Conservation (phyloP, 2,888 invertebrate species). For the Cheilosia vulpina region DNA sequence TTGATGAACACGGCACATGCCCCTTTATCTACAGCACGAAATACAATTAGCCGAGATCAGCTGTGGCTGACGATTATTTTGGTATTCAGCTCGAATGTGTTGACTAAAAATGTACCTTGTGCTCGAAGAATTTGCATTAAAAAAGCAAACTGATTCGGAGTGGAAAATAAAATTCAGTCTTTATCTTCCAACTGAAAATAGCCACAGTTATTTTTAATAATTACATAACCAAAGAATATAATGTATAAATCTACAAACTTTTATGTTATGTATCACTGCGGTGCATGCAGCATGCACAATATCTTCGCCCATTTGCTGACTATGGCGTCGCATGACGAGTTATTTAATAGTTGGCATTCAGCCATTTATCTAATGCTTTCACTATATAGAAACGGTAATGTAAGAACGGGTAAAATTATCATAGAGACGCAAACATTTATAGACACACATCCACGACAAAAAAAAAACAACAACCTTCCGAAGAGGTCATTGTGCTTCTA, state of each 20-base stretch:
- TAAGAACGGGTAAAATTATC: too few species aligned
- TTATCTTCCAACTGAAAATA: conserved; percentile 4
- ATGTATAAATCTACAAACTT: neutral
- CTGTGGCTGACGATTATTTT: conserved; percentile 3
- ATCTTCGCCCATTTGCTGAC: neutral
- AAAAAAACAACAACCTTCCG: neutral
- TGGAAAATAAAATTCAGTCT: neutral
- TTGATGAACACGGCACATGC: neutral
- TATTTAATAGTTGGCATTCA: conserved; percentile 77
- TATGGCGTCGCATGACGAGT: conserved; percentile 36
- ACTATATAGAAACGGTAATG: too few species aligned
- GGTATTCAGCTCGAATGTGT: neutral
- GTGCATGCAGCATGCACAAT: conserved; percentile 7
- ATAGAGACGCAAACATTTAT: too few species aligned
- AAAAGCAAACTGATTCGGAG: too few species aligned
- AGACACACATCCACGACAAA: neutral
- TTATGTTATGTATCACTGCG: neutral
- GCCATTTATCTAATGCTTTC: conserved; percentile 50
- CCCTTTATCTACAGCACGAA: neutral
- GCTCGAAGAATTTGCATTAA: neutral
- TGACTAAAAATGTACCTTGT: neutral
- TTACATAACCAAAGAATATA: conserved; percentile 23
- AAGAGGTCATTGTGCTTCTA: neutral
- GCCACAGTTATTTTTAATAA: conserved; percentile 25
- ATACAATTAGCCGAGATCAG: neutral